A percentile compares a stretch with the other conserved stretches of the same genome.
These are phyloP conservation scores for Cepphus grylle DNA, from an alignment of 2,113 vertebrate genomes.

Conservation along the genomic window DNA sequence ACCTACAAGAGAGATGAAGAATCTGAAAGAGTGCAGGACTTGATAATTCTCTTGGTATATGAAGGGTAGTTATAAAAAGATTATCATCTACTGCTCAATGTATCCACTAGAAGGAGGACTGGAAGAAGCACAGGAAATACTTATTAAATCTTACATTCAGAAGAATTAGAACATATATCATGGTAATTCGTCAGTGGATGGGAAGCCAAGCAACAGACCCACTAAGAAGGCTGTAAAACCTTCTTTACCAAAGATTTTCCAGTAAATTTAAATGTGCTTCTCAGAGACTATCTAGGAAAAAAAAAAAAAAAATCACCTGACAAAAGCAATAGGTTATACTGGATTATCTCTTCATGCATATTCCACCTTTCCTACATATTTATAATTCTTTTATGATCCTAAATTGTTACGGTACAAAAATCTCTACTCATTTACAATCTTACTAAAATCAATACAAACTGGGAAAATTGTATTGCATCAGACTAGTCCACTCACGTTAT, in stretches of 20 bases:
- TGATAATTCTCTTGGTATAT: background rate
- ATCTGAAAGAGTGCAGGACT: background rate
- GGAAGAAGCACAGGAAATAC: background rate
- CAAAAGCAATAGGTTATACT: background rate
- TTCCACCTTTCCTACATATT: background rate
- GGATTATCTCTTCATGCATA: background rate
- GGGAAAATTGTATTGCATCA: background rate
- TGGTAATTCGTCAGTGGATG: background rate
- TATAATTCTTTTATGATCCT: background rate
- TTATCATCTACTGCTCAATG: background rate
- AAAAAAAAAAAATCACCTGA: no score
- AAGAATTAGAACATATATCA: background rate
- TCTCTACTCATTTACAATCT: background rate
- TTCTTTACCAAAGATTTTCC: background rate
- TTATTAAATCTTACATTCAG: background rate
- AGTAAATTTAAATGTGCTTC: background rate
- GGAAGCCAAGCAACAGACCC: background rate
- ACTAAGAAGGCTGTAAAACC: background rate
- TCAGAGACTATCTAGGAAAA: background rate
- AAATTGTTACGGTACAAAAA: background rate
- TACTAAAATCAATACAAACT: background rate
- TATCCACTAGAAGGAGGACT: background rate
- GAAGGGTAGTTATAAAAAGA: background rate
- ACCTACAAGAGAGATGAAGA: background rate
- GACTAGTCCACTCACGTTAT: fast-evolving